phyloP scores from a whole-genome alignment of 2,888 invertebrate species.

The Erpobdella octoculata region DNA sequence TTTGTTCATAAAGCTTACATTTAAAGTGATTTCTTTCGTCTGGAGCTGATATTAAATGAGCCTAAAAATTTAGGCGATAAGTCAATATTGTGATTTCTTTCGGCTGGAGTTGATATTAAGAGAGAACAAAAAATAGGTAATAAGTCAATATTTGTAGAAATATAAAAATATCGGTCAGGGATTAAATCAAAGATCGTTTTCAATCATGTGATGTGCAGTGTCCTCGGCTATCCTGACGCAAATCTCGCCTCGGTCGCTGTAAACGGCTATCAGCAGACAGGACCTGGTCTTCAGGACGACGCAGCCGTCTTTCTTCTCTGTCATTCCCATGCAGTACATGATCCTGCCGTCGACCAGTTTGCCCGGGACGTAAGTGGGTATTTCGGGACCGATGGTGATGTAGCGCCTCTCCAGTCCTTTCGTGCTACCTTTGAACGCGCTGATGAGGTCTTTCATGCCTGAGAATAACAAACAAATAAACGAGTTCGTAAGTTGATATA shows the following conservation, averaged over 20 bases:
- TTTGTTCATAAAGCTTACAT: too few species aligned
- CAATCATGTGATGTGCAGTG: conserved; percentile 20
- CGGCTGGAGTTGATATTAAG: too few species aligned
- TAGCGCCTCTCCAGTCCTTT: not conserved
- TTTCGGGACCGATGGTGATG: conserved; percentile 3
- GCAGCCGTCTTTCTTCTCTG: conserved; percentile 11
- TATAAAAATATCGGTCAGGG: too few species aligned
- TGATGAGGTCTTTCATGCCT: conserved; percentile 22
- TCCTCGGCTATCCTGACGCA: conserved; percentile 14
- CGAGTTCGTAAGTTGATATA: too few species aligned
- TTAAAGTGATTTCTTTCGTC: too few species aligned
- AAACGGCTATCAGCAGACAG: conserved; percentile 12
- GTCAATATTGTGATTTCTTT: too few species aligned
- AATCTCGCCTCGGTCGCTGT: not conserved
- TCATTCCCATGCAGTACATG: conserved; percentile 6
- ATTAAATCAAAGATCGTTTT: conserved; percentile 7
- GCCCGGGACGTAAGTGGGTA: not conserved
- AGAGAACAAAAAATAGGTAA: too few species aligned
- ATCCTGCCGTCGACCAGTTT: conserved; percentile 3
- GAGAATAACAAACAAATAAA: not conserved
- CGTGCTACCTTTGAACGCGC: conserved; percentile 19
- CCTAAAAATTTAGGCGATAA: too few species aligned
- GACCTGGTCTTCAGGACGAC: conserved; percentile 13
- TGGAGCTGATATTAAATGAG: too few species aligned
- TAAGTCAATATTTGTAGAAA: too few species aligned